These are phyloP conservation scores for Ridgeia piscesae DNA, from an alignment of 1,140 invertebrate species.

Conservation along the genomic window DNA sequence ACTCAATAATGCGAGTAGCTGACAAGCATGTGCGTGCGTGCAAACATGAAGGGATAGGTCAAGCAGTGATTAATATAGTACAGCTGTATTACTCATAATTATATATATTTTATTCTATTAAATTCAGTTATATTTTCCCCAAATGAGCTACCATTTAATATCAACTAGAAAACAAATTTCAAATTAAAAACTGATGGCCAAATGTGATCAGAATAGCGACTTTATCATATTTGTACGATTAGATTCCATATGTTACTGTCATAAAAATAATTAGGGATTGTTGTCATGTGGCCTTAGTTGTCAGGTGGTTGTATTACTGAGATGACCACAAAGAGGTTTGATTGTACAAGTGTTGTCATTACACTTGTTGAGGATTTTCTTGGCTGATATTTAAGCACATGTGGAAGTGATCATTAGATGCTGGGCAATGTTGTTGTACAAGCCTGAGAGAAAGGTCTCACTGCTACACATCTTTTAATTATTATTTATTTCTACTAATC, in stretches of 20 bases:
- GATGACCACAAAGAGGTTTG: neutral
- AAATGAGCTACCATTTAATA: too few relatives aligned
- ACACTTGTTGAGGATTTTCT: neutral
- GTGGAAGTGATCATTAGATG: neutral
- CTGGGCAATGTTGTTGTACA: neutral
- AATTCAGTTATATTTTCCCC: neutral
- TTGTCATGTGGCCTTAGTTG: too few relatives aligned
- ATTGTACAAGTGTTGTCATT: neutral
- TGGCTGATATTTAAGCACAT: neutral
- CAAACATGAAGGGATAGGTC: neutral
- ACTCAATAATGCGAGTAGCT: conserved; percentile 1
- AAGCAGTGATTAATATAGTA: neutral
- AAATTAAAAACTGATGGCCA: neutral
- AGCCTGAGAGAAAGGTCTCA: neutral
- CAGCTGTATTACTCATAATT: neutral
- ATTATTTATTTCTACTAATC: too few relatives aligned
- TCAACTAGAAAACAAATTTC: too few relatives aligned
- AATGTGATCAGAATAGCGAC: too few relatives aligned
- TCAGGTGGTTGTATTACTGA: too few relatives aligned
- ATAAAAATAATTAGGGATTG: too few relatives aligned
- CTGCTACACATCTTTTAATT: too few relatives aligned
- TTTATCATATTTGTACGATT: too few relatives aligned
- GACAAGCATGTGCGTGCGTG: neutral
- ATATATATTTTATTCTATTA: neutral
- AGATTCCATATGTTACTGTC: too few relatives aligned